A percentile compares a stretch with the other conserved stretches of the same genome.
Conservation (phyloP, 2,888 invertebrate genomes). For the Andricus quercusramuli region DNA sequence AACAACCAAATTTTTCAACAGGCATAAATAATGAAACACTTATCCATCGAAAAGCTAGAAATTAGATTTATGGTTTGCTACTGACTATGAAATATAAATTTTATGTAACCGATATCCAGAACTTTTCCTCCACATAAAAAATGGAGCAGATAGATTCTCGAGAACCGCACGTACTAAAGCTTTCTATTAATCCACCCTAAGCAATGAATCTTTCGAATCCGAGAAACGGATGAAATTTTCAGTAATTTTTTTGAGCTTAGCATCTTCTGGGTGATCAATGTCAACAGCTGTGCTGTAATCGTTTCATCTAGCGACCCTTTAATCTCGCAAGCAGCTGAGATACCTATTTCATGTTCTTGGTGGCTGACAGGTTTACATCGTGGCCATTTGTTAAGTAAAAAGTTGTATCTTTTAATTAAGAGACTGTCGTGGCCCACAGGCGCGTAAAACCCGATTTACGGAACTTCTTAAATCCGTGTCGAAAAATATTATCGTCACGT, state of each 20-base stretch:
- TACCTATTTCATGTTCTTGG: constrained; percentile 6
- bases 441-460: constrained; percentile 24
- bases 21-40: background rate
- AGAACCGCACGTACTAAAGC: constrained; percentile 27
- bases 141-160: background rate
- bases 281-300: constrained; percentile 38
- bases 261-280: constrained; percentile 15
- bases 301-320: constrained; percentile 35
- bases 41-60: background rate
- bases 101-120: constrained; percentile 19
- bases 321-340: constrained; percentile 11
- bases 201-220: constrained; percentile 22
- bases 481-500: constrained; percentile 38
- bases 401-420: constrained; percentile 32
- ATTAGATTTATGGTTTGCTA: background rate
- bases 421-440: constrained; percentile 30
- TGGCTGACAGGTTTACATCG: constrained; percentile 12
- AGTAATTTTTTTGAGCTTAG: constrained; percentile 26
- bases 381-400: constrained; percentile 34
- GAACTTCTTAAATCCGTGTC: constrained; percentile 31
- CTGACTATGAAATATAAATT: background rate
- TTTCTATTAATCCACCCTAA: constrained; percentile 26
- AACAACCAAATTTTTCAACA: background rate
- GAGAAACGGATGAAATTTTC: constrained; percentile 26
- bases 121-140: background rate